These are phyloP conservation scores for Tachyglossus aculeatus DNA, from an alignment of 2,797 vertebrate genomes.

Conservation along the genomic window DNA sequence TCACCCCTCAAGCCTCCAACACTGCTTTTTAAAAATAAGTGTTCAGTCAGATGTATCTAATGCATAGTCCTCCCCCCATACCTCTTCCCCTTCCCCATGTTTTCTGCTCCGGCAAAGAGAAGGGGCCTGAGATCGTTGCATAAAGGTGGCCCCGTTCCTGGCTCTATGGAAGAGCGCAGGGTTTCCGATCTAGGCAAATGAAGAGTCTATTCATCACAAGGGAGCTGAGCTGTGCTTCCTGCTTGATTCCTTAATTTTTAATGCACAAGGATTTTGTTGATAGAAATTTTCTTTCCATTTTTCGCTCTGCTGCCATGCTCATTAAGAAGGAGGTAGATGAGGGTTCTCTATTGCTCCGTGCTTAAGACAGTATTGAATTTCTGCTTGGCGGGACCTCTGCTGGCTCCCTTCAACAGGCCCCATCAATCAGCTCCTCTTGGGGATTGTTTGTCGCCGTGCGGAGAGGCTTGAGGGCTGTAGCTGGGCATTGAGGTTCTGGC, in stretches of 20 bases:
- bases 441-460: no score
- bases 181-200: constrained; percentile 43
- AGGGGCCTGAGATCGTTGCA: not conserved
- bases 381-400: not conserved
- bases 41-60: constrained; percentile 37
- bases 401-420: no score
- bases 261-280: constrained; percentile 42
- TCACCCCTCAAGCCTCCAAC: constrained; percentile 17
- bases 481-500: no score
- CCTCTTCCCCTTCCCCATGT: not conserved
- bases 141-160: constrained; percentile 32
- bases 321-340: not conserved
- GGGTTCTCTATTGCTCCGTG: not conserved
- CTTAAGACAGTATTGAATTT: not conserved
- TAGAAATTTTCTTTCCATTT: constrained; percentile 38
- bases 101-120: constrained; percentile 1
- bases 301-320: constrained; percentile 39
- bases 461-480: no score
- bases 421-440: no score
- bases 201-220: constrained; percentile 62
- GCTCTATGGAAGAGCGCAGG: constrained; percentile 20
- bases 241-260: constrained; percentile 54
- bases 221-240: constrained; percentile 45
- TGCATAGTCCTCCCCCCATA: not conserved
- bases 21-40: constrained; percentile 34